phyloP scores from a whole-genome alignment of 2,888 invertebrate genomes.

The Anticlea derivata region DNA sequence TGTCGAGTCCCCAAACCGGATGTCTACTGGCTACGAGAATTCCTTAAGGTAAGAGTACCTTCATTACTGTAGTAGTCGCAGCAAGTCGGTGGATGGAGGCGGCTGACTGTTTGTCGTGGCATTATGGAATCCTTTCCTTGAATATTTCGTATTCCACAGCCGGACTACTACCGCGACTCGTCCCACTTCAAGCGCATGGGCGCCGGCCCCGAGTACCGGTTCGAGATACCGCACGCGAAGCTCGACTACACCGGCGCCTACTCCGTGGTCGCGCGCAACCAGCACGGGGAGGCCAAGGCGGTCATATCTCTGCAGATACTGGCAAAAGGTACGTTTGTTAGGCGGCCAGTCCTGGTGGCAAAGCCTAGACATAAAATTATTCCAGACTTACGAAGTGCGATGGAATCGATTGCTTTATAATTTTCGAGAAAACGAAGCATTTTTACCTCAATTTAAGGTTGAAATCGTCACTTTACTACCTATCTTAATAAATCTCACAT shows the following conservation, averaged over 20 bases:
- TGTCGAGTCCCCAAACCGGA: constrained; percentile 96
- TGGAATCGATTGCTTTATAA: no score
- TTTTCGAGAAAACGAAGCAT: no score
- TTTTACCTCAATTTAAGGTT: no score
- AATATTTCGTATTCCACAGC: constrained; percentile 71
- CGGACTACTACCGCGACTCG: constrained; percentile 94
- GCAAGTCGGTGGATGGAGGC: no score
- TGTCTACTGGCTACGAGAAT: constrained; percentile 93
- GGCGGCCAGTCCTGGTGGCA: no score
- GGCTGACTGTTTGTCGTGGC: no score
- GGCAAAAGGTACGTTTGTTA: constrained; percentile 85
- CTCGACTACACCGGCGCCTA: constrained; percentile 94
- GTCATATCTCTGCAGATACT: constrained; percentile 94
- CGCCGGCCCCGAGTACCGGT: constrained; percentile 90
- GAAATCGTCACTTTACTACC: no score
- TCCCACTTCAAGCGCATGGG: constrained; percentile 90
- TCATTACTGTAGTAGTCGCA: no score
- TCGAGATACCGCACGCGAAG: constrained; percentile 94
- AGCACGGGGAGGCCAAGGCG: constrained; percentile 93
- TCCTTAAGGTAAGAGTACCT: constrained; percentile 95
- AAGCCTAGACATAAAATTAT: no score
- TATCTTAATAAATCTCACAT: no score
- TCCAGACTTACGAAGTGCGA: no score
- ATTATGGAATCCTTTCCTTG: no score
- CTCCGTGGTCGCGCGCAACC: constrained; percentile 91